A percentile compares a stretch with the other conserved stretches of the same genome.
Conservation (phyloP, 2,888 invertebrate species). For the Dusona sp. region DNA sequence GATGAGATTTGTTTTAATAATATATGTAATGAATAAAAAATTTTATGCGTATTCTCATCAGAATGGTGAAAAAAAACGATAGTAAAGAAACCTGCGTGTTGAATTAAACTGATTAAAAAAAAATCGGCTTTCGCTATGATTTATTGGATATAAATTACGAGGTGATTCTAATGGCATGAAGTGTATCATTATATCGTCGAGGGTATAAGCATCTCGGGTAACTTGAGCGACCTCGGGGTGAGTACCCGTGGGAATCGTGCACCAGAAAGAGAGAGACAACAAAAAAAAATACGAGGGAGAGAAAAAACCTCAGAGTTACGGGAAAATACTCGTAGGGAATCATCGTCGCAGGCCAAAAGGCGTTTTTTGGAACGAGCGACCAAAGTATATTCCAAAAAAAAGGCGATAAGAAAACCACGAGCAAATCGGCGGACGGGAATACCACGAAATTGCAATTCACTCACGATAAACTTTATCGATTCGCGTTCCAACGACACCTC, state of each 20-base stretch:
- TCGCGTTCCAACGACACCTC: background rate
- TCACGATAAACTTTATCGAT: conserved; percentile 75
- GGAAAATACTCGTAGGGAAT: conserved; percentile 2
- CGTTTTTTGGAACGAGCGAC: conserved; percentile 34
- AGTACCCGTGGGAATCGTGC: conserved; percentile 38
- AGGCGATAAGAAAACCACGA: conserved; percentile 58
- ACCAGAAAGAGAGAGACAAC: background rate
- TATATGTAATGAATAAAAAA: background rate
- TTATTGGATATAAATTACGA: conserved; percentile 38
- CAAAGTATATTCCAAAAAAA: conserved; percentile 15
- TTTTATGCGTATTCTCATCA: background rate
- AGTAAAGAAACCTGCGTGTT: background rate
- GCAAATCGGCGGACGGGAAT: conserved; percentile 71
- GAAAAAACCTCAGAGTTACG: conserved; percentile 17
- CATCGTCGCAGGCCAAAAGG: conserved; percentile 29
- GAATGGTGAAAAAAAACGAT: background rate
- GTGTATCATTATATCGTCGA: conserved; percentile 25
- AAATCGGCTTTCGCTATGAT: conserved; percentile 23
- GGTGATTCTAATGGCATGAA: conserved; percentile 10
- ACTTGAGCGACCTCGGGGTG: conserved; percentile 3
- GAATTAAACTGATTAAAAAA: background rate
- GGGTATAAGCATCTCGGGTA: conserved; percentile 17
- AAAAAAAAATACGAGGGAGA: background rate
- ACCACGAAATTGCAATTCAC: conserved; percentile 74
- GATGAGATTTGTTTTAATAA: background rate